Evolutionary conservation across 2,113 vertebrate genomes (phyloP), one percentile per base, ranked within the genome.

Genomic region (Paramormyrops kingsleyae): DNA sequence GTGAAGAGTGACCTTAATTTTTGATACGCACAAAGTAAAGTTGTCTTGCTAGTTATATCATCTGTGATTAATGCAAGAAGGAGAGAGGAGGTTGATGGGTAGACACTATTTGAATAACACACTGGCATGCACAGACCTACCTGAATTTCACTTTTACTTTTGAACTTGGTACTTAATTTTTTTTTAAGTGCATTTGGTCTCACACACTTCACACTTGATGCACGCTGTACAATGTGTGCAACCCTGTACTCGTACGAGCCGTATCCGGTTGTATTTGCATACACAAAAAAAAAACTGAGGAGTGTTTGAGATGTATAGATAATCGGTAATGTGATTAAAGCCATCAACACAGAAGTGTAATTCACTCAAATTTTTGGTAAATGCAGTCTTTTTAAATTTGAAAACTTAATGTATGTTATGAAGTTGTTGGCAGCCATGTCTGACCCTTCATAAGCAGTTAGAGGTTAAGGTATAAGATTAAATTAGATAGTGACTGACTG

Each of bases 21-120:
- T 59, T 83, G 80, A 90, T 91, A 89, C 90, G 94, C 95, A 95
- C 94, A 96, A 93, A 91, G 91, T 87, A 53, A 53, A 56, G 35
- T 56, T 13, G 39, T 46, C 83, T 47, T 84, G 83, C 21, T 24
- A 24, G 6, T 80, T 7, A 19, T 19, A 13, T 84, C 44, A n/a
- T 9, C 44, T 84, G 44, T 8, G 21, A 46, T 84, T 27, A 47
- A 46, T 84, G 83, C 44, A 47, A 47, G 44, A 84, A 77, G 35
- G 83, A 84, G 21, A 24, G 46, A 47, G 21, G 1, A 44, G 83
- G 3, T 84, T 84, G 8, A 47, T 44, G 83, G 83, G 35, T 35
- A 80, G 35, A 80, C 31, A 39, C 70, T 77, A 35, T 70, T 10
- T 74, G 1, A 77, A 77, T 77, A 35, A 77, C 31, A 39, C 27